Base-by-base conservation (phyloP, 2,888 invertebrate species). In the Laothoe populi region DNA sequence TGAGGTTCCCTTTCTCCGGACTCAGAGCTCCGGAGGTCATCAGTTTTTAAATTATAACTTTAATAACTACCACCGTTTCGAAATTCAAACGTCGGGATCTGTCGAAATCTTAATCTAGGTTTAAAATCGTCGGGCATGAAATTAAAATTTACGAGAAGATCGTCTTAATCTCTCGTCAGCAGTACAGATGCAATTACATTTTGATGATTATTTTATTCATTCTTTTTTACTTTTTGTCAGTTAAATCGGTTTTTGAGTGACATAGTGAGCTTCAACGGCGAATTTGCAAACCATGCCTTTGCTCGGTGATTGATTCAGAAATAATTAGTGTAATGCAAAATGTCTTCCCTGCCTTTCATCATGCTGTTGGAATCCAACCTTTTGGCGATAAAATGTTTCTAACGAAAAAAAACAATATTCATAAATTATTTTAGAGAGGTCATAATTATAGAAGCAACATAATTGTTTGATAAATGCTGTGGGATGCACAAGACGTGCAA, bases 61-160 rank as follows among this genome's bases (percentile, higher is more conserved):
- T 53, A 53, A 53, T 53, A 53, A 53, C 60, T 49, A 45, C 59
- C 44, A 48, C 60, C 63, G 61, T 57, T 57, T 59, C 53, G 45
- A 63, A 31, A 53, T 53, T 53, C 48, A 53, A 53, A 53, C 53
- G 53, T 19, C 53, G 31, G 53, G 53, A 53, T 53, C 53, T 53
- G 53, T 53, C 35, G 53, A 31, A 53, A 68, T 57, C 64, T 31
- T 64, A 67, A 69, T 71, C 64, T 66, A 64, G 63, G 60, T 42
- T 63, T 63, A 62, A 61, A 69, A 63, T 62, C 70, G 69, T 67
- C 69, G 67, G 63, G 72, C 80, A 78, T 81, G 82, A 81, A 81
- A 81, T 81, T 78, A 78, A 77, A 77, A 72, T 75, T 63, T 61
- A 64, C 62, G 63, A 70, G 63, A 68, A 53, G 53, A 53, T 53